Conservation (phyloP, 2,797 vertebrate species). For the Arremon brunneinucha region DNA sequence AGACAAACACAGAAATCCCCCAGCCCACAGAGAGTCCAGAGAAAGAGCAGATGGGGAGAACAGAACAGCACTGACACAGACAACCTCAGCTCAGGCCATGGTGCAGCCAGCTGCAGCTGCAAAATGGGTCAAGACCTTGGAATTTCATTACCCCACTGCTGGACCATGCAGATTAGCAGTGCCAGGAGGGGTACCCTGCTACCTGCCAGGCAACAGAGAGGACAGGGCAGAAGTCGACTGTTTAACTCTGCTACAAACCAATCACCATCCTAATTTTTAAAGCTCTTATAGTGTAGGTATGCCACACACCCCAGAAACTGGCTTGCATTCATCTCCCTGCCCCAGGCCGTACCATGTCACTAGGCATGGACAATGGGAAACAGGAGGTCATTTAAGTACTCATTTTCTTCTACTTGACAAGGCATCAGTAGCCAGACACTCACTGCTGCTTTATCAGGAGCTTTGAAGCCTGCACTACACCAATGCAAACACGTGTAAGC, state of each 20-base stretch:
- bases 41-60: not conserved
- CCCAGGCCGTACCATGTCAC: not conserved
- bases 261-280: not conserved
- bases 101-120: not conserved
- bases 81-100: not conserved
- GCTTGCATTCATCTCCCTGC: not conserved
- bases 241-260: not conserved
- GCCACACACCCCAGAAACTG: not conserved
- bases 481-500: rapidly evolving
- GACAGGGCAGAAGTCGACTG: not conserved
- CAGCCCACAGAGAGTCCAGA: not conserved
- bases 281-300: not conserved
- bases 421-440: not conserved
- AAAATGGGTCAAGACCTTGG: not conserved
- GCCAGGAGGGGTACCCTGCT: not conserved
- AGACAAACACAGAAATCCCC: not conserved
- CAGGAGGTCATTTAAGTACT: not conserved
- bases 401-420: not conserved
- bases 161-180: not conserved
- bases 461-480: not conserved
- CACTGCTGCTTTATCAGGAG: not conserved
- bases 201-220: not conserved
- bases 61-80: not conserved
- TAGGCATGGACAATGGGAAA: conserved; percentile 3
- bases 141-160: not conserved